Base-by-base conservation (phyloP, 64 coral and sea anemone species). In the Hydrozoanthus tunicans region DNA sequence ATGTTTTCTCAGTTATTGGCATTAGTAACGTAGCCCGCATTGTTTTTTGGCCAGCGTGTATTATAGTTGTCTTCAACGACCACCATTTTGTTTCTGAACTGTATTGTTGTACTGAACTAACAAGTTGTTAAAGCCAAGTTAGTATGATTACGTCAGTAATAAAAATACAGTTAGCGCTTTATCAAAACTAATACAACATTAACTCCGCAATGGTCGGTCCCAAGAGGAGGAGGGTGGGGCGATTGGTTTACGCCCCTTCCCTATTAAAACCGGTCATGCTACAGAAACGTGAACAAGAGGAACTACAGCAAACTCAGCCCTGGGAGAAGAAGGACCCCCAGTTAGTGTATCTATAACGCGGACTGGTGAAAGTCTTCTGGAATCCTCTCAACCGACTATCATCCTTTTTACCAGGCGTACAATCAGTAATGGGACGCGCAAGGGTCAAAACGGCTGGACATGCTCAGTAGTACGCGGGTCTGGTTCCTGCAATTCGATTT, bases 251-350 rank as follows among this genome's bases (percentile, higher is more conserved):
- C 69, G 25, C 14, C 69, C 69, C 69, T 17, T 8, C 52, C 77
- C 54, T 57, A 51, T 51, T 57, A 79, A 57, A 79, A 79, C 4
- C 51, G 4, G 2, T 72, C 6, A n/a, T 20, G n/a, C 13, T 58
- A 57, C 54, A 56, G 26, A 12, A 79, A 79, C 4, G 77, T 7
- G 7, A 72, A 72, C 69, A 72, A 72, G 69, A 23, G n/a, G 25
- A 72, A 20, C 56, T 23, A 20, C 53, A 58, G 55, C 7, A 15
- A 53, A 76, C 25, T 76, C 25, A 76, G 27, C 73, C 73, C 2
- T 76, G 73, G 73, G 27, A 76, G 73, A 76, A 76, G 73, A 76
- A 3, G 73, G 51, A 76, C 26, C 24, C 43, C 43, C 71, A 74
- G 71, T 23, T 74, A 25, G 8, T 1, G 62, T 0, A 64, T 14